Percentiles rank a stretch among this genome's conserved stretches.
Conservation (phyloP, 2,113 vertebrate genomes). For the Trematomus loennbergii region DNA sequence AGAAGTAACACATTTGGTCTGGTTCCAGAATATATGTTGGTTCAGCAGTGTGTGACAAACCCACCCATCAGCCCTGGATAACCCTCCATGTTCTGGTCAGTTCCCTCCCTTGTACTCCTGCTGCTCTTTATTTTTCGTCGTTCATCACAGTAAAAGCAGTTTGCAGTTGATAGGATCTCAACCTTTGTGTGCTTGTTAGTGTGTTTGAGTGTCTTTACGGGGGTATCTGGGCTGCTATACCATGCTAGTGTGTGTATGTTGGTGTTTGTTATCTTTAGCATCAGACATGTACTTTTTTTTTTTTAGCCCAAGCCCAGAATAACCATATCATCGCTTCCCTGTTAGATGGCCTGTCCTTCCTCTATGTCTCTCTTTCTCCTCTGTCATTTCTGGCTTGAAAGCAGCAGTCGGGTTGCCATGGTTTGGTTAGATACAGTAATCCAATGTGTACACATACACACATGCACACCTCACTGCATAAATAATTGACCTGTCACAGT, state of each 20-base stretch:
- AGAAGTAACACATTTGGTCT: neutral
- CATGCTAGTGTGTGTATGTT: constrained; percentile 34
- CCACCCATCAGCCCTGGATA: neutral
- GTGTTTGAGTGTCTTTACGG: neutral
- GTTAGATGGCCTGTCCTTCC: constrained; percentile 8
- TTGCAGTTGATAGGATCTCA: constrained; percentile 83
- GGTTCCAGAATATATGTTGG: neutral
- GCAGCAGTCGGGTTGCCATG: constrained; percentile 55
- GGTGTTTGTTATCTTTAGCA: constrained; percentile 38
- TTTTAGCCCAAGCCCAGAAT: constrained; percentile 33
- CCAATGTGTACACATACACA: constrained; percentile 36
- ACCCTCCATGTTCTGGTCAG: neutral
- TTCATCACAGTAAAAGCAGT: constrained; percentile 83
- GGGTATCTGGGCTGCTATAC: constrained; percentile 31
- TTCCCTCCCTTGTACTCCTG: constrained; percentile 22
- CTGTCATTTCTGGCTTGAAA: constrained; percentile 32
- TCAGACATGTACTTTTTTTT: constrained; percentile 17
- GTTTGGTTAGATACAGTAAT: constrained; percentile 66
- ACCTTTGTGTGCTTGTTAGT: constrained; percentile 11
- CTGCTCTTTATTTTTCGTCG: constrained; percentile 60
- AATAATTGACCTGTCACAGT: constrained; percentile 76
- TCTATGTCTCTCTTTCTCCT: constrained; percentile 13
- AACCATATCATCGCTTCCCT: constrained; percentile 40
- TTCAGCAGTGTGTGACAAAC: neutral
- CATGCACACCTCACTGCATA: constrained; percentile 49